These are phyloP conservation scores for Acanthiza pusilla DNA, from an alignment of 2,797 vertebrate genomes.

Conservation along the genomic window DNA sequence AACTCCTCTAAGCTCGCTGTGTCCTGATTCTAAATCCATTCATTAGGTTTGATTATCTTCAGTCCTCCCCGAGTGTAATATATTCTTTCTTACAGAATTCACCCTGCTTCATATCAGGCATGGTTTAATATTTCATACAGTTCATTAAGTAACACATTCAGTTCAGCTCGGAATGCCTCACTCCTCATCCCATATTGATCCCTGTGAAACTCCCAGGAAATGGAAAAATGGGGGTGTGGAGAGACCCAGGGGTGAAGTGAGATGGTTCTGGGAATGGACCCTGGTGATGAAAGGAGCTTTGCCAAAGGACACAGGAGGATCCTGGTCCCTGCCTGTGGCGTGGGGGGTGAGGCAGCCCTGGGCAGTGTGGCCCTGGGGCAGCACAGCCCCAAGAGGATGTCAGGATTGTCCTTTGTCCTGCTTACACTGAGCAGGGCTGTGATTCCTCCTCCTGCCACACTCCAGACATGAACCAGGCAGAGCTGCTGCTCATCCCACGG, in stretches of 20 bases:
- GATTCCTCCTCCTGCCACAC: not conserved
- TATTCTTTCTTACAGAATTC: conserved; percentile 46
- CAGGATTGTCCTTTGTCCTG: not conserved
- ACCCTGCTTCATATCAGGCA: not conserved
- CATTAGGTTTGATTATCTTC: conserved; percentile 53
- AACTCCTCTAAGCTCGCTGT: not conserved
- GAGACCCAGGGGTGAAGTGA: not conserved
- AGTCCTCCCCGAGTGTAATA: conserved; percentile 23
- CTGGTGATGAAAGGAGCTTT: not conserved
- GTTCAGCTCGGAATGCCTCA: conserved; percentile 9
- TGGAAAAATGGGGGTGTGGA: not conserved
- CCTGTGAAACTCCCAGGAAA: not conserved
- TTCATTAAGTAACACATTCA: conserved; percentile 52
- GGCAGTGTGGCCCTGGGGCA: accelerated
- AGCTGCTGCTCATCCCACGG: accelerated
- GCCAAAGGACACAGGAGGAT: not conserved
- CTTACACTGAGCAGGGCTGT: not conserved
- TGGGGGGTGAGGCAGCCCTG: accelerated
- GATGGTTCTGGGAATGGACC: not conserved
- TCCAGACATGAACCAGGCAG: not conserved
- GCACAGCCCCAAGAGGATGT: accelerated
- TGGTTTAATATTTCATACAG: conserved; percentile 63
- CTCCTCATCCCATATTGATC: not conserved
- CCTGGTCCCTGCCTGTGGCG: not conserved
- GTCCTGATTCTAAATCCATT: conserved; percentile 38